Conservation (phyloP, 2,797 vertebrate species). For the Tapirus indicus region DNA sequence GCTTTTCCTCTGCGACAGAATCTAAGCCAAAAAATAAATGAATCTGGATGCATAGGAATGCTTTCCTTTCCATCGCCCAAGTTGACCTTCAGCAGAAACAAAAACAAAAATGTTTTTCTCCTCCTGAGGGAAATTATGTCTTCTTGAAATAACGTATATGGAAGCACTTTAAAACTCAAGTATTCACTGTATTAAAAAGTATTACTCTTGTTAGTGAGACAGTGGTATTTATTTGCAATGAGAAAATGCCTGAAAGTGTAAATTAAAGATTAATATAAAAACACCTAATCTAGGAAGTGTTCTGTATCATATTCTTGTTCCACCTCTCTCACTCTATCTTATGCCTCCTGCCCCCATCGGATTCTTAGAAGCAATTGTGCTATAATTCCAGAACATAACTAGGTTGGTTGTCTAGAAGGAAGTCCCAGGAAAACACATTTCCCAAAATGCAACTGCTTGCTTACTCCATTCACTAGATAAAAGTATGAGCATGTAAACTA, state of each 20-base stretch:
- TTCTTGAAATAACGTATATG: constrained; percentile 54
- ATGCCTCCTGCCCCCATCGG: not conserved
- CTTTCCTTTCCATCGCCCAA: constrained; percentile 63
- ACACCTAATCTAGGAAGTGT: not conserved
- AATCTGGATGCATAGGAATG: constrained; percentile 54
- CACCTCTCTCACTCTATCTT: accelerated
- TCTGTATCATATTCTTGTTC: not conserved
- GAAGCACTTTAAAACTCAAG: constrained; percentile 14
- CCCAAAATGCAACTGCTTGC: not conserved
- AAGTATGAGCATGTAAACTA: not conserved
- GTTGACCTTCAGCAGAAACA: constrained; percentile 62
- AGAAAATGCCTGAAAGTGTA: not conserved
- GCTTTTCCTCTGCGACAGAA: constrained; percentile 65
- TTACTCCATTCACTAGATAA: not conserved
- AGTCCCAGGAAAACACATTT: not conserved
- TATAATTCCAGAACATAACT: not conserved
- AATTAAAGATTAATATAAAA: not conserved
- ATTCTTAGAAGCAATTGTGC: not conserved
- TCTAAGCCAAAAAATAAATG: constrained; percentile 64
- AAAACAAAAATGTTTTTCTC: constrained; percentile 58
- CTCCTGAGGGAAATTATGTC: not conserved
- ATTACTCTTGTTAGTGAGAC: not conserved
- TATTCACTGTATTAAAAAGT: not conserved
- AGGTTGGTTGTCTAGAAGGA: not conserved
- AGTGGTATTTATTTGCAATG: not conserved